Evolutionary conservation across 2,113 vertebrate genomes (phyloP).

Genomic region (Etia nguti): DNA sequence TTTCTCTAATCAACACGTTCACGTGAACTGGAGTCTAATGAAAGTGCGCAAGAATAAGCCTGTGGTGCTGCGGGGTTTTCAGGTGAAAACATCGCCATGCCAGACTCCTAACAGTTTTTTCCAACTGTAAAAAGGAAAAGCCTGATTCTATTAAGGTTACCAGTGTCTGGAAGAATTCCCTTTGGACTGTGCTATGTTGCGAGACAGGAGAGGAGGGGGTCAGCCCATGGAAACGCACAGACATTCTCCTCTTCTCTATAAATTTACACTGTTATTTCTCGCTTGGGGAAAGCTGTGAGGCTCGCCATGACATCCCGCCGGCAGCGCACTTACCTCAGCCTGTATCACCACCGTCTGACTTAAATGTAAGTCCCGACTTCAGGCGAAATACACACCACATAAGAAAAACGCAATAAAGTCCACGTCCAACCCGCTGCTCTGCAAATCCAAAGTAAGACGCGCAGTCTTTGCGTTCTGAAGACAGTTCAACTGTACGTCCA

Average conservation of each 20-base stretch:
- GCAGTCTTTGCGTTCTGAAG: slow-evolving; percentile 62
- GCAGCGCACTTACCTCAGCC: slow-evolving; percentile 38
- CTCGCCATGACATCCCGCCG: neutral
- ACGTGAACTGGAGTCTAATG: neutral
- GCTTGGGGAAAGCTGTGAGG: neutral
- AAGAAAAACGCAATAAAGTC: slow-evolving; percentile 25
- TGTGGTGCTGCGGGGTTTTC: neutral
- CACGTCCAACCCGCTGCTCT: slow-evolving; percentile 9
- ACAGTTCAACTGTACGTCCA: slow-evolving; percentile 46
- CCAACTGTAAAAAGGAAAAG: neutral
- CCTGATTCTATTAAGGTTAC: neutral
- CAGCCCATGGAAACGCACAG: neutral
- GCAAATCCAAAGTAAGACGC: slow-evolving; percentile 50
- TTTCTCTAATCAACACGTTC: neutral
- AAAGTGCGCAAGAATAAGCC: neutral
- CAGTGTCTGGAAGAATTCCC: neutral
- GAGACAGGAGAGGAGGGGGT: neutral
- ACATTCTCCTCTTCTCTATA: neutral
- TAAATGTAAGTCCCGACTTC: slow-evolving; percentile 9
- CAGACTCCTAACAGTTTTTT: neutral
- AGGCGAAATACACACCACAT: neutral
- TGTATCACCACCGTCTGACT: neutral
- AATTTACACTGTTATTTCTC: neutral
- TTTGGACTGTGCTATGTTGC: neutral
- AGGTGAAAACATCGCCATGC: neutral